Percentiles rank a stretch among this genome's conserved stretches.
Evolutionary conservation across 2,797 vertebrate genomes (phyloP).

Genomic region (Microhierax caerulescens): DNA sequence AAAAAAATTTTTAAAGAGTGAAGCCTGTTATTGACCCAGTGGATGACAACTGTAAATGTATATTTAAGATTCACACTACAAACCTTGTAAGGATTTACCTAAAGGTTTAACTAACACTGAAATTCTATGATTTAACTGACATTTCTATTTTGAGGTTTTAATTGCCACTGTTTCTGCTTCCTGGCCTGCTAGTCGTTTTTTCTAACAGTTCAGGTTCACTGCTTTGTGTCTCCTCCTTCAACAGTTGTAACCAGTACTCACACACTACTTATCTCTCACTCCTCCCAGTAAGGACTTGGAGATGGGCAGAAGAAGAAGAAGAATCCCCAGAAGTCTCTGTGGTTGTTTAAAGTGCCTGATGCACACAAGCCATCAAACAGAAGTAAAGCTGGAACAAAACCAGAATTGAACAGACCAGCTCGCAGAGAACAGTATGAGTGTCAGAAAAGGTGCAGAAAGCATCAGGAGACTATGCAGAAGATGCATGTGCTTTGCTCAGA

Average conservation of each 20-base stretch:
- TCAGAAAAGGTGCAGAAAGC: background rate
- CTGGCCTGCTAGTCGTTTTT: background rate
- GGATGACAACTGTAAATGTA: background rate
- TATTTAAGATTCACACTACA: background rate
- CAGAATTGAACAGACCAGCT: background rate
- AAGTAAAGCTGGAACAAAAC: background rate
- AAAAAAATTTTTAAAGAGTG: background rate
- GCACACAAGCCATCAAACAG: background rate
- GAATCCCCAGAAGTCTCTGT: background rate
- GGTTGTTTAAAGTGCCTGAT: background rate
- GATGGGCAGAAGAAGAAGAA: background rate
- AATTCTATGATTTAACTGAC: background rate
- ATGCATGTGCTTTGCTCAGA: background rate
- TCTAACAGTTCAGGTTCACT: background rate
- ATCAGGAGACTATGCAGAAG: background rate
- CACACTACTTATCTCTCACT: background rate
- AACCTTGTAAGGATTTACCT: background rate
- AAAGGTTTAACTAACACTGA: background rate
- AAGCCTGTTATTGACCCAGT: background rate
- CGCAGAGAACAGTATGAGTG: rapidly evolving
- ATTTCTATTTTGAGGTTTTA: background rate
- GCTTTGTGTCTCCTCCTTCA: background rate
- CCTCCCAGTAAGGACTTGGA: background rate
- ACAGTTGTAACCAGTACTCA: background rate
- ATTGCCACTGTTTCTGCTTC: background rate